A percentile compares a stretch with the other conserved stretches of the same genome.
phyloP scores from a whole-genome alignment of 2,888 invertebrate genomes.

The Metalampra italica region DNA sequence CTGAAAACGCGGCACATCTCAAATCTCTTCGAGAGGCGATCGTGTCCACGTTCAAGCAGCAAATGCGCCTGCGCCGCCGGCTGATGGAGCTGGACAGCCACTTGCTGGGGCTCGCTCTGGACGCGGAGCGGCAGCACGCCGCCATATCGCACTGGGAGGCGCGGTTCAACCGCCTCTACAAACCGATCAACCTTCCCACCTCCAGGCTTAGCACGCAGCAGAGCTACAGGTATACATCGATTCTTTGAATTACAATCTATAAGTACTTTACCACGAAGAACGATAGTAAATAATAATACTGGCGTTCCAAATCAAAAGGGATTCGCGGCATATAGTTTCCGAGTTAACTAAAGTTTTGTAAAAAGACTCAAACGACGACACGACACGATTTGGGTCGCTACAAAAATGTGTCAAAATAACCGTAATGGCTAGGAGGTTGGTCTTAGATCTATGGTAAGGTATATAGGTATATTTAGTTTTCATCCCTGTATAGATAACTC shows the following conservation, averaged over 20 bases:
- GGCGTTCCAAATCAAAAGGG: no score
- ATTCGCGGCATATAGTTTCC: no score
- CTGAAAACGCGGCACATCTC: conserved; percentile 69
- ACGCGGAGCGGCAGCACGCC: conserved; percentile 92
- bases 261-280: no score
- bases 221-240: conserved; percentile 72
- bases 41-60: conserved; percentile 92
- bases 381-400: no score
- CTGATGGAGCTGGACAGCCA: conserved; percentile 95
- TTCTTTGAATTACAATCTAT: neutral
- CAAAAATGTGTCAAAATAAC: no score
- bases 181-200: conserved; percentile 76
- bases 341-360: no score
- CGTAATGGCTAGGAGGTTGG: no score
- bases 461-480: no score
- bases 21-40: conserved; percentile 89
- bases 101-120: conserved; percentile 90
- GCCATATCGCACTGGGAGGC: conserved; percentile 95
- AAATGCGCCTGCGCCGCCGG: conserved; percentile 92
- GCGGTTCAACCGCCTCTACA: conserved; percentile 86
- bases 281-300: no score
- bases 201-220: conserved; percentile 80
- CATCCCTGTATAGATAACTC: no score
- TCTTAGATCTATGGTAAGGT: no score
- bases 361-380: no score